Base-by-base conservation (phyloP, 2,113 vertebrate species). In the Scopus umbretta region DNA sequence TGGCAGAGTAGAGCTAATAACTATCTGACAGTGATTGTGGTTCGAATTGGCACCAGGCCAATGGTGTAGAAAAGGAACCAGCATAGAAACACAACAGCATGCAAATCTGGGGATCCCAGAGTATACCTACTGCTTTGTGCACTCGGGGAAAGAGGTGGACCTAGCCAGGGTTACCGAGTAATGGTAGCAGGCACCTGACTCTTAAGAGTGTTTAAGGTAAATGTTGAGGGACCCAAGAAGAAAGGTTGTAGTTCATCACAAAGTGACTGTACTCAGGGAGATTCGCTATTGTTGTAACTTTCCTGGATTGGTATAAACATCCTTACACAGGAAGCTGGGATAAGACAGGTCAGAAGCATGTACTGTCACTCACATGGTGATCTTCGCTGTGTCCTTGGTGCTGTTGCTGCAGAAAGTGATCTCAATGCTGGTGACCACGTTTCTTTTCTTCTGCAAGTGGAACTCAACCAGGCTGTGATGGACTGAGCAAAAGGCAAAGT, bases 391-490 rank as follows among this genome's bases (percentile, higher is more conserved):
- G 72, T 97, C 96, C 45, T 95, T 94, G 55, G 79, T 80, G 38
- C 94, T 95, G 92, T 86, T 88, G 80, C 96, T 96, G 45, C 43
- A 85, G 94, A 98, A 98, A 61, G 91, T 94, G 82, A 98, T 71
- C 73, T 98, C 79, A 16, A 98, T 96, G 68, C 18, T 96, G 80
- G 97, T 98, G 80, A 86, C 95, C 76, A 21, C 80, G 34, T 79
- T 96, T 82, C 97, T 97, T 26, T 52, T 86, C 88, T 97, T 89
- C 91, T 93, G 73, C 94, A 98, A 80, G 43, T 80, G 63, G 88
- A 98, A 98, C 97, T 98, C 97, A 95, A 98, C 97, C 11, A 98
- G 93, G 71, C 93, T 98, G 90, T 98, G 98, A 74, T 98, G 56
- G 65, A 97, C 98, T 98, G 80, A 71, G 73, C 67, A 94, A 96